Conservation (phyloP, 64 coral and sea anemone species). For the Porites australiensis region DNA sequence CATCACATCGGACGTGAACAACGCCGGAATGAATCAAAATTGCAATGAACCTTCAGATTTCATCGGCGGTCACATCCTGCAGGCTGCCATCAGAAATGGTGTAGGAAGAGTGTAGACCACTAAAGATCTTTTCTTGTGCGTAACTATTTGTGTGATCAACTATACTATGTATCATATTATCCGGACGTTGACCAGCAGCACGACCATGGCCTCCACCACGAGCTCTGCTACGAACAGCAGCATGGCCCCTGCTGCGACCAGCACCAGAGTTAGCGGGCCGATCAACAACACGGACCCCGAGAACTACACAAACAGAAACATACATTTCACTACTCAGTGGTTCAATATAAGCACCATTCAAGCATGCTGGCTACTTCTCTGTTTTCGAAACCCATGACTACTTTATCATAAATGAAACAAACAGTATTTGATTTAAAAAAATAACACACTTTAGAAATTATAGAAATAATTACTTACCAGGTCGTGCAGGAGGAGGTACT, state of each 20-base stretch:
- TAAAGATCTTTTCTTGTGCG: no score
- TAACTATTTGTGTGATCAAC: no score
- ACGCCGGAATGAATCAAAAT: no score
- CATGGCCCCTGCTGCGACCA: neutral
- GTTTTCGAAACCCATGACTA: neutral
- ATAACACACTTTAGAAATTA: neutral
- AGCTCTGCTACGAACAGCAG: neutral
- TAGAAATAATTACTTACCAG: constrained; percentile 22
- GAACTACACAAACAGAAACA: constrained; percentile 12
- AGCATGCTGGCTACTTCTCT: neutral
- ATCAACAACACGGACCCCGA: neutral
- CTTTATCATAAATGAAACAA: constrained; percentile 6
- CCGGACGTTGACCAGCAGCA: neutral
- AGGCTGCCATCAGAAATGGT: no score
- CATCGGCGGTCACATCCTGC: no score
- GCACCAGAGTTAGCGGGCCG: neutral
- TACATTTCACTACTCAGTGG: neutral
- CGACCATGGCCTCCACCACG: neutral
- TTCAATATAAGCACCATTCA: no score
- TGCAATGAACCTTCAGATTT: no score
- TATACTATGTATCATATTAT: no score
- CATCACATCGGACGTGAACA: no score
- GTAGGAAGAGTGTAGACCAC: no score
- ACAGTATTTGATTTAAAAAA: neutral
- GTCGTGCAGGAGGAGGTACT: constrained; percentile 1